Base-by-base conservation (phyloP, 2,797 vertebrate genomes). In the Chaetophractus vellerosus region DNA sequence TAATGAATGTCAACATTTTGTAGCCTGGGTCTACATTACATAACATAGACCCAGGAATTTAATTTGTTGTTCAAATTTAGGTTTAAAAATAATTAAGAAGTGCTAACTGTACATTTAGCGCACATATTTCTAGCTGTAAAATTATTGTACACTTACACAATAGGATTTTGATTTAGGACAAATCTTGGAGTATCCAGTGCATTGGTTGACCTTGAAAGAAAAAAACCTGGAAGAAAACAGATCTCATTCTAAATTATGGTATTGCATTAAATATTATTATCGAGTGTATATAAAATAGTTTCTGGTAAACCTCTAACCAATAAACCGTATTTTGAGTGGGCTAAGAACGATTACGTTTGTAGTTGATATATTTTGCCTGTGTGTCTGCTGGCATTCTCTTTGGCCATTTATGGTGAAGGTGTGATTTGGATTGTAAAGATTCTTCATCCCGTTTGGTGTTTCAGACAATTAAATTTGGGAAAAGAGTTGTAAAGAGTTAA, bases 81-180 rank as follows among this genome's bases (percentile, higher is more conserved):
- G 92, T 96, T 95, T 87, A 64, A 93, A 96, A 97, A 75, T 68
- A 94, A 78, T 93, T 92, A 79, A 69, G 66, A 90, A 89, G 38
- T 91, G 86, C 59, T 75, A 93, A 94, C 81, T 82, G 88, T 72
- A 82, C 68, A 61, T 92, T 55, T 90, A 88, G 61, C 89, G 82
- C 57, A 74, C 96, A 83, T 28, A 94, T 92, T 94, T 97, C 45
- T 50, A 94, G 91, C 63, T 89, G n/a, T 71, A 10, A 0, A 90
- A 41, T 92, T 95, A n/a, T 86, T 89, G 50, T 72, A 7, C 74
- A 55, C 28, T 41, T 95, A 96, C 93, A 96, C 92, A 93, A 80
- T 83, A 74, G 68, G 52, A 55, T 97, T 33, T 95, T 97, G 96
- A 96, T 57, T 90, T 95, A 12, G 95, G 71, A 88, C 83, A 96